Conservation (phyloP, 1,140 invertebrate genomes). For the Drosophila leontia region DNA sequence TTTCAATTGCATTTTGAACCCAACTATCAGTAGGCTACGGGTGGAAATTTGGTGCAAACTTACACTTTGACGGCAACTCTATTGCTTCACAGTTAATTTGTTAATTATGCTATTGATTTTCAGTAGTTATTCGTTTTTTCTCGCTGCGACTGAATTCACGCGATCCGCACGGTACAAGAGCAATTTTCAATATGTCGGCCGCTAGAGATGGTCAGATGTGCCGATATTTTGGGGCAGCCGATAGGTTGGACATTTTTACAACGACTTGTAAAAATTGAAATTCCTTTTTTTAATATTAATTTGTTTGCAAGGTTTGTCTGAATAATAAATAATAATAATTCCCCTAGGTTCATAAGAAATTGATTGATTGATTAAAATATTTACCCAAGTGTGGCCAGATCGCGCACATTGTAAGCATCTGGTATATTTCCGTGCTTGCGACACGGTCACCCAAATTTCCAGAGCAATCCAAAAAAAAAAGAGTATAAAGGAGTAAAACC, state of each 20-base stretch:
- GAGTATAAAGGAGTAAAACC: constrained; percentile 35
- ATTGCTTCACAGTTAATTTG: constrained; percentile 51
- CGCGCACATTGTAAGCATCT: not conserved
- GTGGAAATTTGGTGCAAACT: constrained; percentile 49
- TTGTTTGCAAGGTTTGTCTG: too few relatives aligned
- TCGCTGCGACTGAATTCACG: constrained; percentile 54
- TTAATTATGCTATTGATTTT: constrained; percentile 65
- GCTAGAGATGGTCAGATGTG: not conserved
- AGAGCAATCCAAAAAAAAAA: constrained; percentile 39
- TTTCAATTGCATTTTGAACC: constrained; percentile 44
- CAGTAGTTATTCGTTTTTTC: constrained; percentile 50
- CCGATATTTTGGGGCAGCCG: not conserved
- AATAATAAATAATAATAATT: not conserved
- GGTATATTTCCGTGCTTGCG: not conserved
- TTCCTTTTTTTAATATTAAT: not conserved
- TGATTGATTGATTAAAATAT: not conserved
- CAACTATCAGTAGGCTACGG: constrained; percentile 11
- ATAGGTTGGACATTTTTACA: not conserved
- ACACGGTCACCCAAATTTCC: constrained; percentile 19
- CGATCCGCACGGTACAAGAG: constrained; percentile 65
- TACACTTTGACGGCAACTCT: constrained; percentile 63
- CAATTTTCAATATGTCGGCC: constrained; percentile 60
- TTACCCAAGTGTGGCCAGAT: not conserved
- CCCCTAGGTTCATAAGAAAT: too few relatives aligned
- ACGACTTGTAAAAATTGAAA: not conserved